Evolutionary conservation across 2,797 vertebrate species (phyloP), one percentile per base, ranked within the genome.

Genomic region (Heliangelus exortis): DNA sequence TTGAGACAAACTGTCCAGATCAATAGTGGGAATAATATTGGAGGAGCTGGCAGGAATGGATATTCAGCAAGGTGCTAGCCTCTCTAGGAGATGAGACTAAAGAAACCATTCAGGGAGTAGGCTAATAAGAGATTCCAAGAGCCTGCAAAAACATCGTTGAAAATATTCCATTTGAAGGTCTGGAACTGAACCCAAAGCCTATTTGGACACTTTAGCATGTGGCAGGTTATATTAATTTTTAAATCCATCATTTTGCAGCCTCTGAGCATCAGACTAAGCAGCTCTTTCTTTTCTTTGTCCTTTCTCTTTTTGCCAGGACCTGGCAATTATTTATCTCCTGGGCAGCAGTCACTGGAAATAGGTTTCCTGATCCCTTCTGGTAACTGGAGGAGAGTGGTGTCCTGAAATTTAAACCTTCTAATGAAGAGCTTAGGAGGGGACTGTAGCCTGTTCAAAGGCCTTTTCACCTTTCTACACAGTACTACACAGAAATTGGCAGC

Each of bases 351-450:
- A 33, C 74, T 87, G 83, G 77, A 82, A 91, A 69, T 74, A 47
- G 45, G 74, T 77, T 94, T 95, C 33, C 67, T 67, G 87, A 74
- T 89, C 57, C 66, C 48, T 84, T 83, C 63, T 61, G 54, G 68
- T 92, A 87, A 83, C 33, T 26, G 48, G 93, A 78, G 28, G 21
- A 85, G 83, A 48, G 62, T 8, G 25, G 74, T 78, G 87, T 72
- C 59, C 84, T 92, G 83, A 80, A 96, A 96, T 59, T 41, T 62
- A 92, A 77, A 69, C 18, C 55, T 79, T 45, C 81, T 96, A 93
- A 92, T 86, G 84, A 93, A 92, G 74, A 93, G 51, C 33, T 89
- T 83, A 81, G 53, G 28, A 71, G 22, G 80, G 74, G 25, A 55
- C 76, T 73, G 55, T 74, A 58, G 81, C 21, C 21, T 75, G 33